Percentiles rank a stretch among this genome's conserved stretches.
phyloP scores from a whole-genome alignment of 23 tunicate species.

The Styela clava region DNA sequence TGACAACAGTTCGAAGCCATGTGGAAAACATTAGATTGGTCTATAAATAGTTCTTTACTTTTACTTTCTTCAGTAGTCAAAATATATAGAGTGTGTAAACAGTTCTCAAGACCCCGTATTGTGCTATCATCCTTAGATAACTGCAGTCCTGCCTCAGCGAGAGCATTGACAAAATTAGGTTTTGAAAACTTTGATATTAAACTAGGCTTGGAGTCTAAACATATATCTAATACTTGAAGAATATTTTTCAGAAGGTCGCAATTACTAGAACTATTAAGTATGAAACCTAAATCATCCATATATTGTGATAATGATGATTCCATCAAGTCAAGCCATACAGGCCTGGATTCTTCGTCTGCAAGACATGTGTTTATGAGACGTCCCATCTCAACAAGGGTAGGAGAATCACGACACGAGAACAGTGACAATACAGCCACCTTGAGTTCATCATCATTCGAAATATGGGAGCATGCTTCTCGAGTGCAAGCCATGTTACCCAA shows the following conservation, averaged over 20 bases:
- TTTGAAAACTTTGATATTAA: not conserved
- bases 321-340: conserved; percentile 45
- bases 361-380: conserved; percentile 47
- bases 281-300: conserved; percentile 33
- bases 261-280: conserved; percentile 61
- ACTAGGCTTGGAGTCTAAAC: conserved; percentile 1
- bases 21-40: not conserved
- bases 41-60: not conserved
- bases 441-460: conserved; percentile 28
- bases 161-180: not conserved
- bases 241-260: conserved; percentile 11
- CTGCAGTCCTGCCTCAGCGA: conserved; percentile 21
- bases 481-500: conserved; percentile 83
- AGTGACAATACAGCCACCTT: conserved; percentile 50
- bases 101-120: not conserved
- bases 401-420: conserved; percentile 65
- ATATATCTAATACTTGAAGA: conserved; percentile 14
- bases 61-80: not conserved
- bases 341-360: conserved; percentile 8
- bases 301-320: conserved; percentile 28
- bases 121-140: not conserved
- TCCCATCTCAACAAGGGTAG: conserved; percentile 53
- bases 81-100: conserved; percentile 11
- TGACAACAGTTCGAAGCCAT: conserved; percentile 2
- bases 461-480: conserved; percentile 42